phyloP scores from a whole-genome alignment of 1,140 invertebrate genomes.

The Yoshiicerus persimilis region DNA sequence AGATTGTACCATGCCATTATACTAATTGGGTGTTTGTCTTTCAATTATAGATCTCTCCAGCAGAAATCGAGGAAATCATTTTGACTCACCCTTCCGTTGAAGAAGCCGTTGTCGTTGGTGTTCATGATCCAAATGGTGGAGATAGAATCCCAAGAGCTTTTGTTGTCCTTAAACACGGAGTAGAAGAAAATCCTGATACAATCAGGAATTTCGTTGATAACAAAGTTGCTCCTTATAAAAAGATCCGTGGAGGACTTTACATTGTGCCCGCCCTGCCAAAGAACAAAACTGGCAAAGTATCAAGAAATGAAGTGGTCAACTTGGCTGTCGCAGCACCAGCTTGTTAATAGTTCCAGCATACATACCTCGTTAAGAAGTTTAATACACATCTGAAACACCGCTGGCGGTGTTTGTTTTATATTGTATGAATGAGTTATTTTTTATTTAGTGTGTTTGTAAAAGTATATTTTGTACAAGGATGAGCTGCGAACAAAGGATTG shows the following conservation, averaged over 20 bases:
- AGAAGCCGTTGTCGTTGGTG: slow-evolving; percentile 57
- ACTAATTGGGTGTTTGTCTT: background rate
- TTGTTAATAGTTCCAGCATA: no score
- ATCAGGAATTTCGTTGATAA: slow-evolving; percentile 33
- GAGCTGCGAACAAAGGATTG: no score
- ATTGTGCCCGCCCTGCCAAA: slow-evolving; percentile 33
- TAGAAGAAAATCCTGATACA: background rate
- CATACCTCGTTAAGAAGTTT: no score
- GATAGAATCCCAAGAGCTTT: slow-evolving; percentile 41
- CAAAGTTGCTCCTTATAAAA: slow-evolving; percentile 36
- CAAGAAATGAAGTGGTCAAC: background rate
- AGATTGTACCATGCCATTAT: background rate
- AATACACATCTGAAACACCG: no score
- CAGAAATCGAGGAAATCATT: slow-evolving; percentile 51
- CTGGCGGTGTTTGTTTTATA: no score
- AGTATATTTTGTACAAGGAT: no score
- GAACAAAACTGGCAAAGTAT: slow-evolving; percentile 43
- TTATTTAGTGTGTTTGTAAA: no score
- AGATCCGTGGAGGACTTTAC: slow-evolving; percentile 39
- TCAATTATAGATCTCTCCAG: slow-evolving; percentile 47
- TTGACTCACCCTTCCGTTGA: slow-evolving; percentile 53
- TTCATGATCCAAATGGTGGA: slow-evolving; percentile 53
- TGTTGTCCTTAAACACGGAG: slow-evolving; percentile 50
- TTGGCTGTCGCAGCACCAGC: background rate
- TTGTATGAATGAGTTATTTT: no score